Percentiles rank a stretch among this genome's conserved stretches.
phyloP scores from a whole-genome alignment of 53 echinoderm and acorn worm species.

The Stichopus horrens region DNA sequence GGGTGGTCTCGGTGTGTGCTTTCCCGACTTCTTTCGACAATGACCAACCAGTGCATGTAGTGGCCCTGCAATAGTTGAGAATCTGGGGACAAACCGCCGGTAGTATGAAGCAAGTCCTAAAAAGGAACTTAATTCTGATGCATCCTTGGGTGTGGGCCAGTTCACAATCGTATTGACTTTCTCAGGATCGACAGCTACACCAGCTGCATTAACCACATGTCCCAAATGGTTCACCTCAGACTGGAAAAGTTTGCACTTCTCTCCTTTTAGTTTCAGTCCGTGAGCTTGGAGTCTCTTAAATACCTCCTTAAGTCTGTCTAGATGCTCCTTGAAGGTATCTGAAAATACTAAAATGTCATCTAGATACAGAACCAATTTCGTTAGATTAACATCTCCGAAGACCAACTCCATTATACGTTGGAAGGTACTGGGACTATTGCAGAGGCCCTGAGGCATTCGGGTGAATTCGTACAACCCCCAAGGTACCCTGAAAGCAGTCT shows the following conservation, averaged over 20 bases:
- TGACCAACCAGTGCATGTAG: constrained; percentile 45
- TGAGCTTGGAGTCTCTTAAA: constrained; percentile 47
- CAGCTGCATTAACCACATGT: constrained; percentile 44
- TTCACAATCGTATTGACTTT: constrained; percentile 43
- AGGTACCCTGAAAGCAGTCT: constrained; percentile 67
- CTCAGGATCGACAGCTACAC: constrained; percentile 51
- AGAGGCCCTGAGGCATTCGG: constrained; percentile 54
- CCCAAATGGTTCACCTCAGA: constrained; percentile 49
- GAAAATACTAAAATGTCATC: constrained; percentile 69
- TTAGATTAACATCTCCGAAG: constrained; percentile 61
- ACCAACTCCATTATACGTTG: constrained; percentile 61
- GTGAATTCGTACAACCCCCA: constrained; percentile 65
- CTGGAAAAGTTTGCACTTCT: constrained; percentile 55
- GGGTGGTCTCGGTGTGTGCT: not conserved
- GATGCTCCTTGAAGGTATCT: constrained; percentile 58
- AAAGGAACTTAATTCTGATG: constrained; percentile 49
- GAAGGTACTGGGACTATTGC: constrained; percentile 64
- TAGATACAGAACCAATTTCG: constrained; percentile 47
- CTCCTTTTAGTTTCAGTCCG: constrained; percentile 69
- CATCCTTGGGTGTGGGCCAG: constrained; percentile 47
- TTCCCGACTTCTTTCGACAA: constrained; percentile 19
- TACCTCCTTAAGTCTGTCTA: constrained; percentile 48
- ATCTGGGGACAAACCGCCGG: constrained; percentile 51
- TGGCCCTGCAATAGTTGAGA: constrained; percentile 47
- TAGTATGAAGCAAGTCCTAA: constrained; percentile 60